These are phyloP conservation scores for Rhogogaster chlorosoma DNA, from an alignment of 2,888 invertebrate genomes.

Conservation along the genomic window DNA sequence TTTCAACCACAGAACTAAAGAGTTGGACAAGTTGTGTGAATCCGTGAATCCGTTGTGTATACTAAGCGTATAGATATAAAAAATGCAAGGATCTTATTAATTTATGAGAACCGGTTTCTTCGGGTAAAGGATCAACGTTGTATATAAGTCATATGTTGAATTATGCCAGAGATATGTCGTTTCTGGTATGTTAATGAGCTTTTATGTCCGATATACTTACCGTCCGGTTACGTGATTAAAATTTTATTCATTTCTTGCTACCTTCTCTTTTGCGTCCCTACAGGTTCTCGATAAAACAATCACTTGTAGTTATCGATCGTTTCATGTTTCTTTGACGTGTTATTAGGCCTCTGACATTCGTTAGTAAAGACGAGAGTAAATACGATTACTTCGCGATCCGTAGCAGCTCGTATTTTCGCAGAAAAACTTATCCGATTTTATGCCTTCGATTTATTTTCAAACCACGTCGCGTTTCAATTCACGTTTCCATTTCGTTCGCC, in stretches of 20 bases:
- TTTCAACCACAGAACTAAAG: background rate
- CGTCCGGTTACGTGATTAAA: constrained; percentile 27
- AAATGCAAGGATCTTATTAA: constrained; percentile 28
- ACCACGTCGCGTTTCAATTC: background rate
- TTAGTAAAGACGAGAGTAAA: constrained; percentile 28
- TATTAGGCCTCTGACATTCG: constrained; percentile 23
- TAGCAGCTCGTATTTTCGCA: background rate
- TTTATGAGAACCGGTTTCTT: constrained; percentile 46
- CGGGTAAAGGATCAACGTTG: constrained; percentile 45
- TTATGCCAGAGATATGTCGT: constrained; percentile 63
- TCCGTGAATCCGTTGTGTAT: background rate
- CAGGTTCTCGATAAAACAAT: constrained; percentile 47
- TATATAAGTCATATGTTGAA: constrained; percentile 69
- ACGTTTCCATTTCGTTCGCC: background rate
- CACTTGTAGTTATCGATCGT: constrained; percentile 26
- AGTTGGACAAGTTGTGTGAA: background rate
- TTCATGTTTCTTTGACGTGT: constrained; percentile 34
- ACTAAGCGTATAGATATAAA: background rate
- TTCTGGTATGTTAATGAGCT: constrained; percentile 66
- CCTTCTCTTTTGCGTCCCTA: background rate
- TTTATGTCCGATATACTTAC: constrained; percentile 50
- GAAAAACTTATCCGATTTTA: background rate
- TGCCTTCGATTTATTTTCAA: background rate
- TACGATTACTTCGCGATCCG: constrained; percentile 23
- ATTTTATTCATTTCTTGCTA: constrained; percentile 47